Evolutionary conservation across 1,140 invertebrate species (phyloP), one percentile per base, ranked within the genome.

Genomic region (Cylas formicarius): DNA sequence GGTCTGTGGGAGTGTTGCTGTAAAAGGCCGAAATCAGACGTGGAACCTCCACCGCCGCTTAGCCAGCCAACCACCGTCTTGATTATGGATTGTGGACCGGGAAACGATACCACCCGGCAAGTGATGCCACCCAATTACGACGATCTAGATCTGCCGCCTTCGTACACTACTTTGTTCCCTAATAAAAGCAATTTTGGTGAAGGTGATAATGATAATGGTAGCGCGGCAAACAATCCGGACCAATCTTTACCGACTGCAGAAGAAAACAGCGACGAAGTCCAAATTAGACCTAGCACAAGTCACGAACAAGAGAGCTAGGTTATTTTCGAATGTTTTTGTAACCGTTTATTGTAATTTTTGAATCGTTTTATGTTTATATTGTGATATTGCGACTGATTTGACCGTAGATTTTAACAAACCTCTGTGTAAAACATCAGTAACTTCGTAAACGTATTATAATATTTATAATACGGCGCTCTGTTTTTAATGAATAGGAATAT

Each of bases 1-100:
- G 66, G 77, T 22, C 67, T 78, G 39, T 78, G 76, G 76, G 68
- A 70, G 44, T 70, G 66, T 43, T 68, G 65, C 36, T 67, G 66
- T 41, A 56, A 60, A 18, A 45, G 55, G 24, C 54, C 58, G 9
- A 67, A 67, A 44, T 42, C 58, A 7, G 65, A 65, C 8, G 63
- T 65, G 0, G 47, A 67, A 22, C 38, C 53, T 8, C 45, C 38
- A 14, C 45, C 45, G 3, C 28, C 43, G 33, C 28, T 32, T 18
- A 34, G 40, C 18, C 41, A 24, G n/a, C 49, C 54, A 7, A 53
- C 52, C 19, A 56, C 58, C 4, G 53, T 63, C 8, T 38, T 58
- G 7, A 46, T 61, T 7, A 55, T 56, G 20, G 55, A 50, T 35
- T 48, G 45, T 19, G 45, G 37, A 2, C 52, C 43, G 27, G 40